phyloP scores from a whole-genome alignment of 2,888 invertebrate species.

The Deilephila elpenor region DNA sequence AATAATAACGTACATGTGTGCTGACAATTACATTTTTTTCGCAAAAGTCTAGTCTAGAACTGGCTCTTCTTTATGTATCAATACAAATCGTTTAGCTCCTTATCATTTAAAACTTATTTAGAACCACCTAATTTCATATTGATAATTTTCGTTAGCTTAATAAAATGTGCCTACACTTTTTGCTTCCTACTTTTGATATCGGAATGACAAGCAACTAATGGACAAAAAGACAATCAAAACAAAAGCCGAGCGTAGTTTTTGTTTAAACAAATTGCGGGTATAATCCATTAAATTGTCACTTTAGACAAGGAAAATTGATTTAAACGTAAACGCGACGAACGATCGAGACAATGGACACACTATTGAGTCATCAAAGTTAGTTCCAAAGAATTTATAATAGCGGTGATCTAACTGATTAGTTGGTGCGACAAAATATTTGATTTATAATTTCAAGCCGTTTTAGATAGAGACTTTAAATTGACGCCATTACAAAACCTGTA shows the following conservation, averaged over 20 bases:
- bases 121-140: no score
- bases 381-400: not conserved
- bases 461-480: no score
- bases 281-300: conserved; percentile 22
- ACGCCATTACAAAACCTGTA: no score
- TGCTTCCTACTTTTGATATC: not conserved
- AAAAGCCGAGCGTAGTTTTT: conserved; percentile 8
- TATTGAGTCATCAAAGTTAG: conserved; percentile 14
- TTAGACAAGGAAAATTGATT: conserved; percentile 13
- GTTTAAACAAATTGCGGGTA: conserved; percentile 18
- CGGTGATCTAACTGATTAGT: not conserved
- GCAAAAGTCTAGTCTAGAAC: no score
- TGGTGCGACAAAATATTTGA: no score
- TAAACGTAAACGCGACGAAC: not conserved
- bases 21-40: no score
- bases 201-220: conserved; percentile 11
- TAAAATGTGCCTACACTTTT: not conserved
- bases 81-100: no score
- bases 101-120: no score
- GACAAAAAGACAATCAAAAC: not conserved
- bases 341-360: not conserved
- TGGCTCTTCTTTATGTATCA: no score
- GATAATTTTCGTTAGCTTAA: not conserved
- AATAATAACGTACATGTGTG: no score
- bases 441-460: no score